Evolutionary conservation across 2,888 invertebrate species (phyloP).

Genomic region (Brenthis hecate): DNA sequence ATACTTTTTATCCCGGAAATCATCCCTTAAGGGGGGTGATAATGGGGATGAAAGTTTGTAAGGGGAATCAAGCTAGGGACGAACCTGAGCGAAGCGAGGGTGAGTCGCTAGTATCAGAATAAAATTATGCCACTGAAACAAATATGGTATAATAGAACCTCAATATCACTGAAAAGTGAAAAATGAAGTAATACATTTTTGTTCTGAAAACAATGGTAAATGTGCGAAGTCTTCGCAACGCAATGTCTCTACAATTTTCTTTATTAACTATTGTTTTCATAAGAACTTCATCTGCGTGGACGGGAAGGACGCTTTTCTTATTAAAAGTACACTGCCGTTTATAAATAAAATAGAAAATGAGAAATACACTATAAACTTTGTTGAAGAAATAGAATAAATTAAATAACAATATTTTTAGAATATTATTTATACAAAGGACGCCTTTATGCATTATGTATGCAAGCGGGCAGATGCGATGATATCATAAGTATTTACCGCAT

Average conservation of each 20-base stretch:
- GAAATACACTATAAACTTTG: background rate
- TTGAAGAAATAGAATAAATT: background rate
- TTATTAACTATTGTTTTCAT: constrained; percentile 22
- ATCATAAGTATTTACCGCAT: too few species aligned
- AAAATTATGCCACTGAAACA: background rate
- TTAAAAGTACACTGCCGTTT: background rate
- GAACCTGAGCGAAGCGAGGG: too few species aligned
- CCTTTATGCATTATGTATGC: too few species aligned
- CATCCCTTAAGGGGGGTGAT: too few species aligned
- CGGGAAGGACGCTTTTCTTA: constrained; percentile 9
- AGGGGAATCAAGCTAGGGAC: too few species aligned
- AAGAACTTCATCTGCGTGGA: constrained; percentile 18
- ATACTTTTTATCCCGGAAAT: too few species aligned
- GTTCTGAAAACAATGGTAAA: constrained; percentile 16
- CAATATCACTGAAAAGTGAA: constrained; percentile 12
- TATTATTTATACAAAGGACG: too few species aligned
- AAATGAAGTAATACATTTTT: constrained; percentile 11
- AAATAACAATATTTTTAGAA: too few species aligned
- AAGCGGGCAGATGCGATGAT: too few species aligned
- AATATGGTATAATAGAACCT: background rate
- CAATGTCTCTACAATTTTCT: constrained; percentile 19
- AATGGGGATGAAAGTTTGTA: too few species aligned
- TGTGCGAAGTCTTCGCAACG: constrained; percentile 19
- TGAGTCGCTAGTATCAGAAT: too few species aligned
- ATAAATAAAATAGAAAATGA: background rate